A percentile compares a stretch with the other conserved stretches of the same genome.
Conservation (phyloP, 2,797 vertebrate genomes). For the Triplophysa yarkandensis region DNA sequence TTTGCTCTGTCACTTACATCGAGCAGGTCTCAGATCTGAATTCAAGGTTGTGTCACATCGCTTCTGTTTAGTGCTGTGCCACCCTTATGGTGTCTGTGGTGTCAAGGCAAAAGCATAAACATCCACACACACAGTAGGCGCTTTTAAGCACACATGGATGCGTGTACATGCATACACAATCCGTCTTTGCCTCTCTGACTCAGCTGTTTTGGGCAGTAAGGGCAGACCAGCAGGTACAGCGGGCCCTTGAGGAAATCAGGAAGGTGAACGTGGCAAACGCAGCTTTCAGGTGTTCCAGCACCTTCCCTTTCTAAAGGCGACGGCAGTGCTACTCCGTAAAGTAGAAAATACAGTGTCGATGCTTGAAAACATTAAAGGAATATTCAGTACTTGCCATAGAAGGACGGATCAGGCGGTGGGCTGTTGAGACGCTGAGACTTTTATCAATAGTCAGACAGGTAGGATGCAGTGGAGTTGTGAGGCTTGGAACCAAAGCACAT, state of each 20-base stretch:
- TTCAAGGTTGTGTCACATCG: constrained; percentile 17
- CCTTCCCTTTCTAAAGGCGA: not conserved
- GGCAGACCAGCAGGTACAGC: constrained; percentile 59
- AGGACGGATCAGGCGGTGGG: not conserved
- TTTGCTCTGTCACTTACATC: constrained; percentile 23
- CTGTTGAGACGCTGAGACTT: constrained; percentile 1
- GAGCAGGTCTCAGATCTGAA: constrained; percentile 6
- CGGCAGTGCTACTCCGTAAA: constrained; percentile 1
- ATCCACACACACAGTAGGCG: not conserved
- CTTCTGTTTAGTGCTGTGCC: not conserved
- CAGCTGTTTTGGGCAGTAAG: constrained; percentile 66
- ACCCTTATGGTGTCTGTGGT: not conserved
- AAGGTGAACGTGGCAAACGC: constrained; percentile 69
- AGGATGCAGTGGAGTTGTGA: not conserved
- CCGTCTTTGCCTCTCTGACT: constrained; percentile 62
- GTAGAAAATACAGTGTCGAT: not conserved
- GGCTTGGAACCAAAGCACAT: not conserved
- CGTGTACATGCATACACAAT: constrained; percentile 41
- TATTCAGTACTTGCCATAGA: constrained; percentile 2
- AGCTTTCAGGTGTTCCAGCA: constrained; percentile 11
- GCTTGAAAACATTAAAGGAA: not conserved
- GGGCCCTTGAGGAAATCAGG: constrained; percentile 53
- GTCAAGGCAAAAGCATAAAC: not conserved
- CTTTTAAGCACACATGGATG: constrained; percentile 33
- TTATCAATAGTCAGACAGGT: not conserved